Percentiles rank a stretch among this genome's conserved stretches.
Conservation (phyloP, 2,113 vertebrate species). For the Nycticebus coucang region DNA sequence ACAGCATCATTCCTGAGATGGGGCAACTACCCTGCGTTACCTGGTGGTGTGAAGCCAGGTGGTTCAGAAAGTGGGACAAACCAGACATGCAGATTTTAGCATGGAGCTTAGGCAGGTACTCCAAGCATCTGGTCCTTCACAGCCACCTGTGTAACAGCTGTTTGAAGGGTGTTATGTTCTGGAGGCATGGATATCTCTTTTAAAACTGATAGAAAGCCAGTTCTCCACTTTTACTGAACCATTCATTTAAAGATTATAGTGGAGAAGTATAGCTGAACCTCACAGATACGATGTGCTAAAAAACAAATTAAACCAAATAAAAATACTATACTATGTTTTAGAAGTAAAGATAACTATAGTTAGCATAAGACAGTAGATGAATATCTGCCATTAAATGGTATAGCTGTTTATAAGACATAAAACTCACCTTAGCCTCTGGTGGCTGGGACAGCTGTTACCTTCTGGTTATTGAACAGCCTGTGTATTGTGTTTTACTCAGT, state of each 20-base stretch:
- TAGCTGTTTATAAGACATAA: background rate
- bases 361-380: background rate
- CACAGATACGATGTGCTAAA: background rate
- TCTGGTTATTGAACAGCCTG: background rate
- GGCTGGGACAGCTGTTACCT: background rate
- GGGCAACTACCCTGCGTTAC: background rate
- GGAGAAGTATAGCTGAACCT: background rate
- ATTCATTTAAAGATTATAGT: background rate
- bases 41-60: background rate
- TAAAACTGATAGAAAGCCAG: background rate
- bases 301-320: background rate
- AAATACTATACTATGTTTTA: background rate
- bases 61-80: background rate
- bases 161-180: conserved; percentile 12
- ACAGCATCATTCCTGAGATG: background rate
- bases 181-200: background rate
- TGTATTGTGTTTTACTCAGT: conserved; percentile 24
- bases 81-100: background rate
- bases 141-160: background rate
- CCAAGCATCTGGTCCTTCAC: background rate
- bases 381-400: background rate
- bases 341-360: background rate
- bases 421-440: background rate
- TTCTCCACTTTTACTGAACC: background rate
- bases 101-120: background rate